Conservation (phyloP, 2,113 vertebrate species). For the Telmatochromis sp. region DNA sequence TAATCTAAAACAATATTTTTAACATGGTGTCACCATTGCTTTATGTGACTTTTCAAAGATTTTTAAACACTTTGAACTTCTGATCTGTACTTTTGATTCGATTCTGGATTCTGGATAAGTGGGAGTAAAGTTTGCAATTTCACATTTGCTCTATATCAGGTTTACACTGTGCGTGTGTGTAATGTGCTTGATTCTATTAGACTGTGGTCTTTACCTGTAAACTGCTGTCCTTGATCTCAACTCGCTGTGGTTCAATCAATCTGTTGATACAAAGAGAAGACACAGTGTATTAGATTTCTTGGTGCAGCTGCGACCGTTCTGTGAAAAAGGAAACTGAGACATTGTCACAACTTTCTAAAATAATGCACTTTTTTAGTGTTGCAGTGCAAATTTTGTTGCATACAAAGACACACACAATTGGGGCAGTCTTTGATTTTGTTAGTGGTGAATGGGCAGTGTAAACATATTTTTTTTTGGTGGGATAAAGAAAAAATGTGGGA, state of each 20-base stretch:
- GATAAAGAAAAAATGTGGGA: neutral
- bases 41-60: neutral
- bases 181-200: neutral
- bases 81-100: neutral
- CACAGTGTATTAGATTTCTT: neutral
- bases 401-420: neutral
- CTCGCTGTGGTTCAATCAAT: neutral
- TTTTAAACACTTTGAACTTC: neutral
- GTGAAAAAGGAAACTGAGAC: neutral
- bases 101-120: neutral
- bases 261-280: conserved; percentile 8
- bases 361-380: neutral
- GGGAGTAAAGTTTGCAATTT: neutral
- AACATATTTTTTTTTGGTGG: neutral
- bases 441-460: neutral
- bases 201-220: conserved; percentile 36
- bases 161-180: neutral
- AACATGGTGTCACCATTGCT: neutral
- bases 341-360: neutral
- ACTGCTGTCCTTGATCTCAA: neutral
- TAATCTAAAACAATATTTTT: neutral
- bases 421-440: neutral
- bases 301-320: neutral
- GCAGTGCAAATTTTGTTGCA: neutral
- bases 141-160: neutral